Evolutionary conservation across 2,797 vertebrate genomes (phyloP).

Genomic region (Atherinosoma microstoma): DNA sequence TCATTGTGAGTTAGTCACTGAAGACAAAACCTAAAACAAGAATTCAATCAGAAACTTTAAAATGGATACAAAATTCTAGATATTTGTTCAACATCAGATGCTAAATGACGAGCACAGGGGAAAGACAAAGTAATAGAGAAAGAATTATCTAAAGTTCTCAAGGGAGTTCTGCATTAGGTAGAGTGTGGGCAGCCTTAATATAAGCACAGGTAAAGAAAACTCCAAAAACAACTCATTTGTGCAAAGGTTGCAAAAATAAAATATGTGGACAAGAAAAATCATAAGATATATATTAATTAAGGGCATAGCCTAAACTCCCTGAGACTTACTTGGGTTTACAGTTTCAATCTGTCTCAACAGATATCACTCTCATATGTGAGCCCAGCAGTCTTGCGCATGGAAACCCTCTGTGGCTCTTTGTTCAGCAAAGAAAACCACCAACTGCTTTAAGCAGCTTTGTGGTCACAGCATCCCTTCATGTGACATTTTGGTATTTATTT

Average conservation of each 20-base stretch:
- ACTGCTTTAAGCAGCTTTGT: constrained; percentile 43
- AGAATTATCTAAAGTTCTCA: neutral
- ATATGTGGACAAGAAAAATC: neutral
- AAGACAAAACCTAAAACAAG: neutral
- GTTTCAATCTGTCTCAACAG: neutral
- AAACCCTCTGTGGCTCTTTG: neutral
- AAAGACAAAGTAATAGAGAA: neutral
- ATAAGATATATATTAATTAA: neutral
- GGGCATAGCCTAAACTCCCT: neutral
- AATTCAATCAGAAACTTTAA: neutral
- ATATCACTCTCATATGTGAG: neutral
- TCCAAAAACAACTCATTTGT: neutral
- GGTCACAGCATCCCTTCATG: constrained; percentile 36
- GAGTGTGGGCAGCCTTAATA: neutral
- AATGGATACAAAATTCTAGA: neutral
- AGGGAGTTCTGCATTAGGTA: neutral
- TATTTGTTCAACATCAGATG: neutral
- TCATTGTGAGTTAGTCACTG: neutral
- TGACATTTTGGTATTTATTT: constrained; percentile 59
- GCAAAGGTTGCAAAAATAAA: neutral
- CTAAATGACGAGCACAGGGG: neutral
- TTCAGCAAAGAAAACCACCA: constrained; percentile 11
- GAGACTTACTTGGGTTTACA: neutral
- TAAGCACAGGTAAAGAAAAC: neutral
- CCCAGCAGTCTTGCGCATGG: constrained; percentile 3